A percentile compares a stretch with the other conserved stretches of the same genome.
These are phyloP conservation scores for Coranthus polyacanthus DNA, from an alignment of 2,797 vertebrate species.

Conservation along the genomic window DNA sequence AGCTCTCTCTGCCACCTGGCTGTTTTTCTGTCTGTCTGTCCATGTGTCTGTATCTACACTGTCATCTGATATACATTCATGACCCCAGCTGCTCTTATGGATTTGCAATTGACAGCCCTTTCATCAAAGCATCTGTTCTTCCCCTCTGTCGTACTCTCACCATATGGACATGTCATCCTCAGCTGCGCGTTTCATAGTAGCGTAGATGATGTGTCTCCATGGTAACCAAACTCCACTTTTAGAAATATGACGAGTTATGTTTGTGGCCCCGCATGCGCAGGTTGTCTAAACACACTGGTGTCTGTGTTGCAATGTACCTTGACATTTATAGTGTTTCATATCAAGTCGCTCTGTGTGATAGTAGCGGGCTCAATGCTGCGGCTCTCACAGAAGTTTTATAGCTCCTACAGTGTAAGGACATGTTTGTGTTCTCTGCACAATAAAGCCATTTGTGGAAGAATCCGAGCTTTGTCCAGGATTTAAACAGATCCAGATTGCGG, in stretches of 20 bases:
- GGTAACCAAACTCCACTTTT: constrained; percentile 70
- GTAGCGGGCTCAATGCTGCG: constrained; percentile 32
- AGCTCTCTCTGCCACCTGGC: background rate
- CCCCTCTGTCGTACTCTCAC: constrained; percentile 62
- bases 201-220: constrained; percentile 71
- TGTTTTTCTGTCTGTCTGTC: too few species aligned
- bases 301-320: constrained; percentile 28
- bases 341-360: constrained; percentile 25
- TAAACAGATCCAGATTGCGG: constrained; percentile 82
- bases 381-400: constrained; percentile 59
- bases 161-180: constrained; percentile 77
- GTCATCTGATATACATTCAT: constrained; percentile 52
- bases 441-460: constrained; percentile 80
- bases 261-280: constrained; percentile 39
- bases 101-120: constrained; percentile 72
- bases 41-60: constrained; percentile 7
- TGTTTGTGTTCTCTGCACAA: constrained; percentile 65
- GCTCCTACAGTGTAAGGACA: constrained; percentile 34
- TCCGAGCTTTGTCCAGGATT: constrained; percentile 57
- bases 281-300: constrained; percentile 33
- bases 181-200: constrained; percentile 65
- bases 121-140: constrained; percentile 76
- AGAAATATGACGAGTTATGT: constrained; percentile 56
- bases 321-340: constrained; percentile 65
- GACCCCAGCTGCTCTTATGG: constrained; percentile 74